These are phyloP conservation scores for Ornithorhynchus anatinus DNA, from an alignment of 2,113 vertebrate genomes.

Conservation along the genomic window DNA sequence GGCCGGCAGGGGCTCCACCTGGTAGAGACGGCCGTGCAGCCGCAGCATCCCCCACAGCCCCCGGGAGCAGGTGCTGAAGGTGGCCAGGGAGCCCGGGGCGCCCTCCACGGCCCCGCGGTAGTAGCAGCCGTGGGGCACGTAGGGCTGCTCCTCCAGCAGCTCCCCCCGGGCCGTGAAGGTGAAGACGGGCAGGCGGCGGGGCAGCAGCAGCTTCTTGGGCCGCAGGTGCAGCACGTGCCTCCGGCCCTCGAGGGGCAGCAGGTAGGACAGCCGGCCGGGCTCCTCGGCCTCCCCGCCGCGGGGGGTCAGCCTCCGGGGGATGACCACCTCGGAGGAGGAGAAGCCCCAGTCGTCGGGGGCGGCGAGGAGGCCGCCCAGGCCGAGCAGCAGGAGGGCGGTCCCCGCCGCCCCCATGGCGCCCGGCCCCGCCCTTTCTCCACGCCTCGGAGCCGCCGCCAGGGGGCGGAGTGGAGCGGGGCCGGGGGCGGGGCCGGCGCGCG, in stretches of 20 bases:
- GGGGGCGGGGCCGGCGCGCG: too few species aligned
- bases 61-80: constrained; percentile 7
- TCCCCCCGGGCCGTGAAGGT: constrained; percentile 1
- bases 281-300: not conserved
- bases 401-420: not conserved
- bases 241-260: constrained; percentile 32
- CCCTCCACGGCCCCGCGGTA: constrained; percentile 4
- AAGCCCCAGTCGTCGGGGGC: not conserved
- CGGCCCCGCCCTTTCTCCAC: not conserved
- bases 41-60: constrained; percentile 10
- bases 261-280: constrained; percentile 26
- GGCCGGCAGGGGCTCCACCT: constrained; percentile 5
- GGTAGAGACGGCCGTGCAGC: not conserved
- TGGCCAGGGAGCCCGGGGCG: not conserved
- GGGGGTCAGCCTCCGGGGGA: constrained; percentile 22
- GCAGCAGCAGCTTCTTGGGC: not conserved
- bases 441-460: not conserved
- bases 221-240: not conserved
- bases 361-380: not conserved
- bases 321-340: constrained; percentile 18
- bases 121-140: not conserved
- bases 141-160: constrained; percentile 15
- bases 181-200: constrained; percentile 16
- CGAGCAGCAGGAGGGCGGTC: not conserved
- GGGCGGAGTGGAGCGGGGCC: too few species aligned